Evolutionary conservation across 1,140 invertebrate species (phyloP).

Genomic region (Sycobia sp.): DNA sequence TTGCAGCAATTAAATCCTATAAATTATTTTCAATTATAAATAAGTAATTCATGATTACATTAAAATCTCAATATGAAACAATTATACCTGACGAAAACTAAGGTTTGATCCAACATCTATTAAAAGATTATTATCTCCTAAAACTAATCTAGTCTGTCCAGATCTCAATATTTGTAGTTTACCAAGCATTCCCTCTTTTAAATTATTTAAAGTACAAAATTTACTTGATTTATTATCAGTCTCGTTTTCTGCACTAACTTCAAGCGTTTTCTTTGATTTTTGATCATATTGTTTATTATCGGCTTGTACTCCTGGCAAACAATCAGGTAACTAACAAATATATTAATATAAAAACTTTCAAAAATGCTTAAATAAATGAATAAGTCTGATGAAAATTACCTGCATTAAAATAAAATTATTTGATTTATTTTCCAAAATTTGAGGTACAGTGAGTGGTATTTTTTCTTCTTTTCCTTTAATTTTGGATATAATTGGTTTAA

Average conservation of each 20-base stretch:
- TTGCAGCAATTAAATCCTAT: slow-evolving; percentile 55
- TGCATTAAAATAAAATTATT: slow-evolving; percentile 52
- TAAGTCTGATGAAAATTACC: slow-evolving; percentile 45
- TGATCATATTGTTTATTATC: slow-evolving; percentile 38
- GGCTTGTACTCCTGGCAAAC: slow-evolving; percentile 48
- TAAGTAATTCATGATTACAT: neutral
- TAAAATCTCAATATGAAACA: slow-evolving; percentile 19
- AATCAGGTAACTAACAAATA: slow-evolving; percentile 54
- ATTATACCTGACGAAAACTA: slow-evolving; percentile 51
- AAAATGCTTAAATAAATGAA: too few species aligned
- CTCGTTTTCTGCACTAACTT: slow-evolving; percentile 27
- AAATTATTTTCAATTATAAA: slow-evolving; percentile 32
- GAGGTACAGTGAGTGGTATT: slow-evolving; percentile 35
- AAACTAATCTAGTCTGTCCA: slow-evolving; percentile 50
- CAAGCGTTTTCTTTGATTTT: slow-evolving; percentile 29
- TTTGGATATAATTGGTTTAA: neutral
- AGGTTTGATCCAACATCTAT: slow-evolving; percentile 48
- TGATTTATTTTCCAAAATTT: slow-evolving; percentile 47
- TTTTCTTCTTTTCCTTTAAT: slow-evolving; percentile 30
- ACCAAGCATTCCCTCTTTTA: slow-evolving; percentile 54
- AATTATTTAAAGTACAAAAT: slow-evolving; percentile 44
- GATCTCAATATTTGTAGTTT: slow-evolving; percentile 57
- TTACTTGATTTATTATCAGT: slow-evolving; percentile 37
- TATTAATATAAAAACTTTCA: slow-evolving; percentile 11
- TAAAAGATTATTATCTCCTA: slow-evolving; percentile 52